Percentiles rank a stretch among this genome's conserved stretches.
Conservation (phyloP, 2,888 invertebrate species). For the Spisula subtruncata region DNA sequence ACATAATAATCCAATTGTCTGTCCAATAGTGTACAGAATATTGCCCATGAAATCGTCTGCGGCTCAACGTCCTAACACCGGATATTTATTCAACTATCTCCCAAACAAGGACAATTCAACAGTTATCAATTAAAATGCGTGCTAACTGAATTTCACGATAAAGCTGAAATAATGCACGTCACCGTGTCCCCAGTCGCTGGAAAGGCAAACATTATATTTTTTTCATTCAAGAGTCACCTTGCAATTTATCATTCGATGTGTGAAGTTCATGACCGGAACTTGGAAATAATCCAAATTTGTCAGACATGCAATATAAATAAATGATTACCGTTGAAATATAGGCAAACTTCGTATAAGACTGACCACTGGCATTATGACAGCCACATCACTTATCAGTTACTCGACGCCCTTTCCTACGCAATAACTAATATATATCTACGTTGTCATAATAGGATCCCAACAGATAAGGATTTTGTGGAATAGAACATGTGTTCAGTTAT, state of each 20-base stretch:
- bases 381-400: no score
- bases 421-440: no score
- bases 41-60: constrained; percentile 25
- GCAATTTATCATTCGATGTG: constrained; percentile 4
- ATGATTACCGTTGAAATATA: neutral
- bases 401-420: no score
- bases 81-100: neutral
- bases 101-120: neutral
- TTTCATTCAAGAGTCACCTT: constrained; percentile 27
- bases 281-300: neutral
- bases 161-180: constrained; percentile 12
- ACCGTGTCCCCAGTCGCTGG: constrained; percentile 4
- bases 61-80: neutral
- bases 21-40: constrained; percentile 1
- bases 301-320: constrained; percentile 2
- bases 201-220: constrained; percentile 2
- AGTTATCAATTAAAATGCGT: neutral
- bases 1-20: constrained; percentile 6
- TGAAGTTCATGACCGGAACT: constrained; percentile 5
- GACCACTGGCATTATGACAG: neutral
- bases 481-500: no score
- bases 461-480: no score
- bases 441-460: no score
- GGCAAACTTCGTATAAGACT: neutral
- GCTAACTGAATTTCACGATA: constrained; percentile 18